Percentiles rank a stretch among this genome's conserved stretches.
phyloP scores from a whole-genome alignment of 2,797 vertebrate genomes.

The Alfaro cultratus region DNA sequence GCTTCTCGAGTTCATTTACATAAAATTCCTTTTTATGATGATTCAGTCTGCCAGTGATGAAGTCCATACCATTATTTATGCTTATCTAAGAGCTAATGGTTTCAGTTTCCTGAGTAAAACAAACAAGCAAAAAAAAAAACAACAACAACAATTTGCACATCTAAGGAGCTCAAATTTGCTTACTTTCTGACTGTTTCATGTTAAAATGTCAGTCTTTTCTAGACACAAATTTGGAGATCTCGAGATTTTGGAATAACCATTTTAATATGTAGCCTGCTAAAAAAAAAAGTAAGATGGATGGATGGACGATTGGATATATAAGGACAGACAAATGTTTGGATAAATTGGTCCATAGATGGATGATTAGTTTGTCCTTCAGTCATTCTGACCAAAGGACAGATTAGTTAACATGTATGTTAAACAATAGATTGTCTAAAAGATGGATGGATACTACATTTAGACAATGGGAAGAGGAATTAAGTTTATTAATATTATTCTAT shows the following conservation, averaged over 20 bases:
- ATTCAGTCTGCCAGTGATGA: neutral
- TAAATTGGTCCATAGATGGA: neutral
- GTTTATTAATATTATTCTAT: neutral
- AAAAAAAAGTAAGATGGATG: neutral
- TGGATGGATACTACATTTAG: neutral
- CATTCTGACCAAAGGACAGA: neutral
- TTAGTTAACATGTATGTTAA: too few relatives aligned
- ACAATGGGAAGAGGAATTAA: neutral
- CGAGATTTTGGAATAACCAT: neutral
- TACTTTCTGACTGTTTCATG: neutral
- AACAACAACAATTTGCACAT: neutral
- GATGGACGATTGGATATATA: neutral
- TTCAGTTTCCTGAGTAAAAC: neutral
- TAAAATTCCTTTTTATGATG: neutral
- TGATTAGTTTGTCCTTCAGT: neutral
- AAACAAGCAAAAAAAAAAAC: neutral
- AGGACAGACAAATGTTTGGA: neutral
- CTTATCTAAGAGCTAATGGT: neutral
- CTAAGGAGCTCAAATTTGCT: neutral
- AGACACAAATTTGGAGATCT: neutral
- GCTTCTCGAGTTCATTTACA: constrained; percentile 19
- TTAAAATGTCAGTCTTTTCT: neutral
- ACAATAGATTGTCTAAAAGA: too few relatives aligned
- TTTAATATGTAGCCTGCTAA: neutral
- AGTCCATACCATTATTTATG: neutral